These are phyloP conservation scores for Halotydeus destructor DNA, from an alignment of 1,140 invertebrate genomes.

Conservation along the genomic window DNA sequence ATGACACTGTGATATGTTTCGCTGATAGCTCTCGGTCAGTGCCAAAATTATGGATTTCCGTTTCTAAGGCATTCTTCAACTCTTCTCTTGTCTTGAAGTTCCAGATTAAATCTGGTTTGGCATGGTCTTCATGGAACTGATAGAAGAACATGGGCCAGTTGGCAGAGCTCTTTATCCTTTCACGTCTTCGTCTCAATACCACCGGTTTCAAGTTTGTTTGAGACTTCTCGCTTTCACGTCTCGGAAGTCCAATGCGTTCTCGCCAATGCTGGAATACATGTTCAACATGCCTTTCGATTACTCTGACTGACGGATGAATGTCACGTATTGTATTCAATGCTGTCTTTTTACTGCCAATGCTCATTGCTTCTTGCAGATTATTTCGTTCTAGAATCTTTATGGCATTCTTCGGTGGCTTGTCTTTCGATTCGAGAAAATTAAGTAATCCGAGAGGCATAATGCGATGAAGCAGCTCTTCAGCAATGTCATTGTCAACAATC, in stretches of 20 bases:
- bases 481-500: conserved; percentile 80
- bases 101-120: conserved; percentile 92
- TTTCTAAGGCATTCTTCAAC: conserved; percentile 69
- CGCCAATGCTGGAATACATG: conserved; percentile 76
- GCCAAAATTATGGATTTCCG: conserved; percentile 71
- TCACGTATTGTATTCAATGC: conserved; percentile 18
- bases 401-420: conserved; percentile 12
- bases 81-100: conserved; percentile 97
- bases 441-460: conserved; percentile 48
- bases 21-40: conserved; percentile 66
- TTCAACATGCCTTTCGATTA: conserved; percentile 36
- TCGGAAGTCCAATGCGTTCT: conserved; percentile 41
- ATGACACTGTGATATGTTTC: conserved; percentile 53
- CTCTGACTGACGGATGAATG: conserved; percentile 19
- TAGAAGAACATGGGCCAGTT: conserved; percentile 92
- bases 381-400: conserved; percentile 10
- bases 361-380: conserved; percentile 16
- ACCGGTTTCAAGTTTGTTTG: conserved; percentile 44
- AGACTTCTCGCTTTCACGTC: conserved; percentile 22
- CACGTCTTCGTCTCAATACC: conserved; percentile 55
- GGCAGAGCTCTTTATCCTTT: conserved; percentile 69
- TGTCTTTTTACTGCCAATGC: conserved; percentile 4
- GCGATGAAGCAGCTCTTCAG: conserved; percentile 62
- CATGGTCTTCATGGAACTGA: conserved; percentile 83
- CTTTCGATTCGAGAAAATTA: conserved; percentile 14